These are phyloP conservation scores for Cyclura pinguis DNA, from an alignment of 2,797 vertebrate genomes.

Conservation along the genomic window DNA sequence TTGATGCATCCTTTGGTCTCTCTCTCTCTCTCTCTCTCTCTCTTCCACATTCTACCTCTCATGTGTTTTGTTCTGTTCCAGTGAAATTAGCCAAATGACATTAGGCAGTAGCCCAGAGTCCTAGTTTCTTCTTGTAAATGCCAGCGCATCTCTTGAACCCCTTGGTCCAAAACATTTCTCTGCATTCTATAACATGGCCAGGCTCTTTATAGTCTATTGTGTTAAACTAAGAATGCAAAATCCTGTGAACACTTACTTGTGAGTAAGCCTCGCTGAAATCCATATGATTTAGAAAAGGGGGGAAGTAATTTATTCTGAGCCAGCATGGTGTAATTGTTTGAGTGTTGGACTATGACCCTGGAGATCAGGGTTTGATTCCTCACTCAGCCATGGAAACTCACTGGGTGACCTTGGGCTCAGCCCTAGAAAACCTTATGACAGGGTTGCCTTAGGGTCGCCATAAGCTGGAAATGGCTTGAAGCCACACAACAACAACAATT, in stretches of 20 bases:
- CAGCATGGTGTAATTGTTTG: too few relatives aligned
- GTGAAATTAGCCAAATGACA: constrained; percentile 47
- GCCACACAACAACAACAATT: too few relatives aligned
- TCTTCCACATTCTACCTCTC: constrained; percentile 20
- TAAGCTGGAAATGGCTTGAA: too few relatives aligned
- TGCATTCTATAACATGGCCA: not conserved
- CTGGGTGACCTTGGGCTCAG: too few relatives aligned
- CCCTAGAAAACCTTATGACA: too few relatives aligned
- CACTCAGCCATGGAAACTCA: too few relatives aligned
- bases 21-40: not conserved
- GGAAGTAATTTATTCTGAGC: too few relatives aligned
- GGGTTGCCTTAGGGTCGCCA: too few relatives aligned
- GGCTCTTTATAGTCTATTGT: not conserved
- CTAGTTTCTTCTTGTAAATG: not conserved
- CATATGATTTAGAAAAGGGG: not conserved
- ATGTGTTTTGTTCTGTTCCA: constrained; percentile 55
- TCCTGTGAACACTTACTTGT: not conserved
- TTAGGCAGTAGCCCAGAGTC: not conserved
- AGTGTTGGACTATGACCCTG: too few relatives aligned
- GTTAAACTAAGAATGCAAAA: not conserved
- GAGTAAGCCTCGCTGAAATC: not conserved
- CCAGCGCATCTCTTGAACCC: not conserved
- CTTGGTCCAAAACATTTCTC: not conserved
- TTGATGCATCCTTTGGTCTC: not conserved
- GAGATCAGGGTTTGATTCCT: too few relatives aligned